Evolutionary conservation across 2,113 vertebrate species (phyloP), one percentile per base, ranked within the genome.

Genomic region (Syrrhaptes paradoxus): DNA sequence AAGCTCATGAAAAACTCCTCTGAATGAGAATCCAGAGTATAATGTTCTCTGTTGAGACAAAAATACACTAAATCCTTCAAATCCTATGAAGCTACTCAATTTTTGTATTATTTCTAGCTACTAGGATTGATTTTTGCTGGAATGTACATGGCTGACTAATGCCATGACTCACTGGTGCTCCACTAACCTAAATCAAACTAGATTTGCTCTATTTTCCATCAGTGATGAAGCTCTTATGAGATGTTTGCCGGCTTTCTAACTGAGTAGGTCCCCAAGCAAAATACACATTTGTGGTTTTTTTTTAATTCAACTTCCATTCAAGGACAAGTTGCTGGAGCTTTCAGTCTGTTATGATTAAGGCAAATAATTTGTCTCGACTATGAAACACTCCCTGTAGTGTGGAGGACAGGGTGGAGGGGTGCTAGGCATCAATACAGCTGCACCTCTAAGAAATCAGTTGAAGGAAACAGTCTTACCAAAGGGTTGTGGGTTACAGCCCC

Each of bases 131-230:
- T 78, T 91, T 87, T 86, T 87, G 26, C 21, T 74, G 65, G 57
- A 76, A 81, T 13, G 57, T 45, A 55, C 51, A 36, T 54, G 63
- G 43, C 55, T 96, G 86, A 93, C 65, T 95, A 95, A 92, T 51
- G 36, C 31, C 24, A 52, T 84, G 91, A 90, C 57, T 95, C 89
- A 92, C 4, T 68, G 36, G 38, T 68, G 73, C 25, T 95, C 91
- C 34, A 68, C 80, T 95, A 92, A 95, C 84, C 76, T 87, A 95
- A 84, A 95, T 85, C 57, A 72, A 73, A 78, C 7, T 54, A 38
- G 4, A 91, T 85, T 87, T 61, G 24, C 55, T 84, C 52, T 92
- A 61, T 78, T 87, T 93, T 59, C 76, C 87, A 72, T 66, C 24
- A 87, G 29, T 67, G 85, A 63, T 10, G 9, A 59, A 45, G 46